phyloP scores from a whole-genome alignment of 2,113 vertebrate species.

The Neolamprologus sp. region DNA sequence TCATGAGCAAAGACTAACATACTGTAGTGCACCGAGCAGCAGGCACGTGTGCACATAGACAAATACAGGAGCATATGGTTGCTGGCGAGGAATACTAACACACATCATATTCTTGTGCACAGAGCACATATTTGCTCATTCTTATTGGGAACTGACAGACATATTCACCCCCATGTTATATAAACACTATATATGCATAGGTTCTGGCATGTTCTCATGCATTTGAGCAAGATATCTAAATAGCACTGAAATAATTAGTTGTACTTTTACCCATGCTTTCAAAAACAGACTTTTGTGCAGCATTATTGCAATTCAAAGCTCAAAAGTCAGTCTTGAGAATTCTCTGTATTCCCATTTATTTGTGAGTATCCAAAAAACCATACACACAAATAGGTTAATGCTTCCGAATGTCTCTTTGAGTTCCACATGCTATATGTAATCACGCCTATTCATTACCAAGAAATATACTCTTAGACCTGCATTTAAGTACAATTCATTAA shows the following conservation, averaged over 20 bases:
- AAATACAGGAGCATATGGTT: conserved; percentile 45
- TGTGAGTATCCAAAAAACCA: not conserved
- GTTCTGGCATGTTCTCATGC: not conserved
- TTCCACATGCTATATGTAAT: conserved; percentile 20
- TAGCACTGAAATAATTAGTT: not conserved
- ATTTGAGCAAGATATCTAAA: not conserved
- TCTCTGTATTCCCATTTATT: not conserved
- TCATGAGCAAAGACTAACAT: conserved; percentile 57
- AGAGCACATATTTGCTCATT: conserved; percentile 32
- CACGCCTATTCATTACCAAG: conserved; percentile 81
- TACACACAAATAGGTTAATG: not conserved
- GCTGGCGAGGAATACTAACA: conserved; percentile 34
- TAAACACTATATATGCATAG: conserved; percentile 16
- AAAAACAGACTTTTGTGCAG: not conserved
- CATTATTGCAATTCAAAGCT: not conserved
- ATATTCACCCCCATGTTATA: conserved; percentile 13
- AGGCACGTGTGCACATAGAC: conserved; percentile 12
- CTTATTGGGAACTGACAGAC: conserved; percentile 38
- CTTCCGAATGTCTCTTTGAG: not conserved
- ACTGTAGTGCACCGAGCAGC: conserved; percentile 19
- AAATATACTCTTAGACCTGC: conserved; percentile 84
- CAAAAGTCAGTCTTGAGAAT: not conserved
- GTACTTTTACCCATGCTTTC: not conserved
- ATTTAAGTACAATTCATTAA: conserved; percentile 98
- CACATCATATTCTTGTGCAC: conserved; percentile 5